Evolutionary conservation across 2,113 vertebrate genomes (phyloP).

Genomic region (Gorsachius goisagi): DNA sequence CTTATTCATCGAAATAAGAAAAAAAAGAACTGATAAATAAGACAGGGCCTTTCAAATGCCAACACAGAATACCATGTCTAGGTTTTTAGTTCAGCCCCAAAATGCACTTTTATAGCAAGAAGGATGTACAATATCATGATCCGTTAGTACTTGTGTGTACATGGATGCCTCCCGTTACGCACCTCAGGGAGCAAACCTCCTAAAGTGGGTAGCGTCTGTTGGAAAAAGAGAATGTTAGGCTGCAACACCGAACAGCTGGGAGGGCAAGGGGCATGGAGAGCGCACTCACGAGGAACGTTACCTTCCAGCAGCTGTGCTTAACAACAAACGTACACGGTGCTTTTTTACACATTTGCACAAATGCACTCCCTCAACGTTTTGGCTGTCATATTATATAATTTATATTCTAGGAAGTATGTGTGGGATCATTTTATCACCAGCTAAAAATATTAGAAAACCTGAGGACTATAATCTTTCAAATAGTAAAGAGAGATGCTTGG

Average conservation of each 20-base stretch:
- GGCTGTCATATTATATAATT: neutral
- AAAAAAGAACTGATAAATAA: neutral
- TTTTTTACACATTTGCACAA: neutral
- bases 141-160: neutral
- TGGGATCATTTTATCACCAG: neutral
- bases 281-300: neutral
- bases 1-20: neutral
- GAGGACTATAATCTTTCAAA: neutral
- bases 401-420: neutral
- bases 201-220: constrained; percentile 76
- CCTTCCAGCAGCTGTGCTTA: neutral
- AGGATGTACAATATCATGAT: neutral
- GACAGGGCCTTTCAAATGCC: neutral
- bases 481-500: neutral
- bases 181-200: constrained; percentile 77
- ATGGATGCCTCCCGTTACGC: constrained; percentile 50
- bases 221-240: constrained; percentile 72
- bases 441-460: neutral
- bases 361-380: accelerated
- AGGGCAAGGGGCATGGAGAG: neutral
- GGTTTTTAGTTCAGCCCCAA: neutral
- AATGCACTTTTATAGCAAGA: constrained; percentile 19
- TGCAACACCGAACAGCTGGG: constrained; percentile 32
- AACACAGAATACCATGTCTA: neutral
- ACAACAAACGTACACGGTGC: accelerated